Conservation (phyloP, 2,888 invertebrate genomes). For the Melangyna quadrimaculata region DNA sequence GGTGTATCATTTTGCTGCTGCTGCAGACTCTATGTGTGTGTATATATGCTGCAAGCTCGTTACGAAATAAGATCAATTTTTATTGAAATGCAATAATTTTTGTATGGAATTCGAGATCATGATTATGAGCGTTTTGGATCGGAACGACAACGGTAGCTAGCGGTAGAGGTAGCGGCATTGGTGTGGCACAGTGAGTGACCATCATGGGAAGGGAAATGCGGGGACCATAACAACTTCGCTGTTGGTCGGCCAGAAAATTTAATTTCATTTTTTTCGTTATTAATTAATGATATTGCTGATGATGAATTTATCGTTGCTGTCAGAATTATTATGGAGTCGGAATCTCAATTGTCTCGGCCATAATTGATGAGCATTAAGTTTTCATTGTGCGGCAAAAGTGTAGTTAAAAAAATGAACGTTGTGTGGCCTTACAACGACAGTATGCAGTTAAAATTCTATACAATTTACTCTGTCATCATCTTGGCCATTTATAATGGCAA, state of each 20-base stretch:
- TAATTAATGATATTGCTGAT: conserved; percentile 70
- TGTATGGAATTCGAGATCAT: conserved; percentile 59
- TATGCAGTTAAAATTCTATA: conserved; percentile 9
- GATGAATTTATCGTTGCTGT: conserved; percentile 69
- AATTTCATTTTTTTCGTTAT: conserved; percentile 41
- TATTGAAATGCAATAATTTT: conserved; percentile 71
- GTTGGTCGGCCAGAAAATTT: conserved; percentile 14
- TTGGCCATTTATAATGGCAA: conserved; percentile 12
- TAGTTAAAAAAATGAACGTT: conserved; percentile 33
- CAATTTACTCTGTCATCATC: conserved; percentile 4
- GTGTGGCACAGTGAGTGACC: not conserved
- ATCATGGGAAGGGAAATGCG: not conserved
- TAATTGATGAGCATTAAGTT: conserved; percentile 44
- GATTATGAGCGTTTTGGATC: conserved; percentile 54
- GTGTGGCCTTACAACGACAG: conserved; percentile 41
- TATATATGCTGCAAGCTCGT: conserved; percentile 45
- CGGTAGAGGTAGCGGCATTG: not conserved
- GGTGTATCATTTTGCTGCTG: conserved; percentile 31
- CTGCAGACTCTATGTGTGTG: not conserved
- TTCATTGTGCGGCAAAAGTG: conserved; percentile 5
- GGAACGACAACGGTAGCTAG: not conserved
- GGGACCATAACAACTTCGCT: conserved; percentile 4
- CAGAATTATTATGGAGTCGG: conserved; percentile 69
- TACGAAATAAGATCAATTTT: conserved; percentile 70
- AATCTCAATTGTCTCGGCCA: conserved; percentile 59